These are phyloP conservation scores for Sciaenops ocellatus DNA, from an alignment of 2,797 vertebrate genomes.

Conservation along the genomic window DNA sequence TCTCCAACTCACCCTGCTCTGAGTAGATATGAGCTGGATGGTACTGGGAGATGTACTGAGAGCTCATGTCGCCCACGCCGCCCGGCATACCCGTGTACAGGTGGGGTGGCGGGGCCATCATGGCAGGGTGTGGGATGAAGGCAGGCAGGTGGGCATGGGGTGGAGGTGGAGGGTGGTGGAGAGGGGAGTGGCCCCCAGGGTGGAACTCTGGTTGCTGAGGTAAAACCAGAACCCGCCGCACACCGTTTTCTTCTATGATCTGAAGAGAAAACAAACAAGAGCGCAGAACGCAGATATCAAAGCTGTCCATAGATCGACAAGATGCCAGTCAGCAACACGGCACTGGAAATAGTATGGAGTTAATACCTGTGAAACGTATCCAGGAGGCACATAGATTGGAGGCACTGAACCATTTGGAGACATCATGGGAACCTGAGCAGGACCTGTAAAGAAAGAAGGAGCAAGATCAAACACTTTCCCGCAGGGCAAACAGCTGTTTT, in stretches of 20 bases:
- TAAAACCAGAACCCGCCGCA: constrained; percentile 97
- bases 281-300: background rate
- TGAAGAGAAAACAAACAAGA: constrained; percentile 61
- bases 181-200: constrained; percentile 92
- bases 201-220: constrained; percentile 99
- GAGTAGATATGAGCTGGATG: constrained; percentile 94
- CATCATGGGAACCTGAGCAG: constrained; percentile 99
- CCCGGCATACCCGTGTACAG: constrained; percentile 92
- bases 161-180: constrained; percentile 92
- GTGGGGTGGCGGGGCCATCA: constrained; percentile 93
- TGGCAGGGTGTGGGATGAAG: constrained; percentile 96
- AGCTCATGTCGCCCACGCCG: constrained; percentile 91
- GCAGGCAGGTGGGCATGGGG: constrained; percentile 93
- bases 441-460: constrained; percentile 85
- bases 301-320: background rate
- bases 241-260: constrained; percentile 99
- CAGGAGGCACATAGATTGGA: constrained; percentile 99
- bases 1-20: constrained; percentile 91
- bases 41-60: constrained; percentile 97
- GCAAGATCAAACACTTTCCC: constrained; percentile 47
- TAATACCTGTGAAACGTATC: constrained; percentile 97
- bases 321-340: background rate
- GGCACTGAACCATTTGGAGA: constrained; percentile 99
- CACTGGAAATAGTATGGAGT: background rate
- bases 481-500: constrained; percentile 35